Evolutionary conservation across 2,113 vertebrate species (phyloP).

Genomic region (Triplophysa rosa): DNA sequence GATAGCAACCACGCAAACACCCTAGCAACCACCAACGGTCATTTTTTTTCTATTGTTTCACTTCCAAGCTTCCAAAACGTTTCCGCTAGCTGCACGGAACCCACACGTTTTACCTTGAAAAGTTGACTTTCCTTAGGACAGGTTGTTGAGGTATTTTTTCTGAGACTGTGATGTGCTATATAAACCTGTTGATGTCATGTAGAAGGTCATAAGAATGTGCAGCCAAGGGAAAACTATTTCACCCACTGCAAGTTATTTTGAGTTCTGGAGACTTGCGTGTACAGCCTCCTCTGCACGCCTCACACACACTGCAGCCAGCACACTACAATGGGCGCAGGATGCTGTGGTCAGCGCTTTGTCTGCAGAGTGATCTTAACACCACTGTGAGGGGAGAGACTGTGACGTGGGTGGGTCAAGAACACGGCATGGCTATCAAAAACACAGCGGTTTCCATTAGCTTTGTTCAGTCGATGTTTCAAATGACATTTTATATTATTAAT

Average conservation of each 20-base stretch:
- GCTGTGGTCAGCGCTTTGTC: constrained; percentile 5
- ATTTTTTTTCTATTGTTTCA: too few species aligned
- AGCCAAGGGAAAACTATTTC: constrained; percentile 28
- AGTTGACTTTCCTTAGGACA: neutral
- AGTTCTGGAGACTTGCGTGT: constrained; percentile 29
- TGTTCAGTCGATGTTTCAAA: too few species aligned
- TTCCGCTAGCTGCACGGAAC: too few species aligned
- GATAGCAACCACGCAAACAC: too few species aligned
- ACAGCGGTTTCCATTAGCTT: neutral
- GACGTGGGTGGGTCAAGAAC: constrained; percentile 39
- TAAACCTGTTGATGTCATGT: constrained; percentile 3
- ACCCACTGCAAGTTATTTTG: constrained; percentile 42
- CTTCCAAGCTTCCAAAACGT: too few species aligned
- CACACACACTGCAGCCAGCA: neutral
- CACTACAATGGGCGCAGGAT: constrained; percentile 35
- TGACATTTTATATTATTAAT: too few species aligned
- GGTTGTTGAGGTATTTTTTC: neutral
- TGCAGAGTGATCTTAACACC: constrained; percentile 24
- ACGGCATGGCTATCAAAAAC: neutral
- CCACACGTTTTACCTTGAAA: neutral
- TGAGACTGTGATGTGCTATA: neutral
- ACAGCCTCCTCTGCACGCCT: constrained; percentile 18
- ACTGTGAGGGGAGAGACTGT: constrained; percentile 22
- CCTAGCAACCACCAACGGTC: too few species aligned
- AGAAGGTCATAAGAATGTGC: constrained; percentile 6